A percentile compares a stretch with the other conserved stretches of the same genome.
Evolutionary conservation across 64 coral and sea anemone species (phyloP).

Genomic region (Montipora foliosa): DNA sequence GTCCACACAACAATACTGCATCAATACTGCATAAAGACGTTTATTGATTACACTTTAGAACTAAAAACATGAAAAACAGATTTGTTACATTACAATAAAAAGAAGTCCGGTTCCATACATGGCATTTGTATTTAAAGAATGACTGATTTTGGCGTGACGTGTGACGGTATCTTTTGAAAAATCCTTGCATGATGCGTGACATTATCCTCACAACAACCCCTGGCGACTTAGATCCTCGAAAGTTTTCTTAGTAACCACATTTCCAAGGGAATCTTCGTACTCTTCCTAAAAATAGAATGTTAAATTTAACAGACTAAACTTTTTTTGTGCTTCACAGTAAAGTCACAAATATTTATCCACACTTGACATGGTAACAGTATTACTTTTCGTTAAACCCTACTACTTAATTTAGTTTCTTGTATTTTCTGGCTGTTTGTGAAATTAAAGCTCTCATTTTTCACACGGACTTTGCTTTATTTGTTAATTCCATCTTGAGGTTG

Average conservation of each 20-base stretch:
- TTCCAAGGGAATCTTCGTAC: slow-evolving; percentile 94
- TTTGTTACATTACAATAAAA: slow-evolving; percentile 8
- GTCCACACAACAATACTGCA: background rate
- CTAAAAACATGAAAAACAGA: background rate
- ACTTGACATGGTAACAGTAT: no score
- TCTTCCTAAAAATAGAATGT: slow-evolving; percentile 74
- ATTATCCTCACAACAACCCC: slow-evolving; percentile 74
- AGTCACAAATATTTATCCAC: no score
- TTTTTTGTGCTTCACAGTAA: no score
- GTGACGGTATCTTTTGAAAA: background rate
- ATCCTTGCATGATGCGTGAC: background rate
- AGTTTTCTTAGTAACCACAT: slow-evolving; percentile 91
- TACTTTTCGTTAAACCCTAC: no score
- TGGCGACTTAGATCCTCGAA: slow-evolving; percentile 98
- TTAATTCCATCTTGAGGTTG: no score
- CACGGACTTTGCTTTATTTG: no score
- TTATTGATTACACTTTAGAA: slow-evolving; percentile 17
- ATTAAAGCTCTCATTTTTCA: no score
- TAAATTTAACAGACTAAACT: no score
- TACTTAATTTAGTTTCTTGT: no score
- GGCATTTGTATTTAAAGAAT: background rate
- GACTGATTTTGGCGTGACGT: background rate
- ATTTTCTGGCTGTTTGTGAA: no score
- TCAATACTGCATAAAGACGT: background rate
- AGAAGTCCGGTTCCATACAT: background rate